A percentile compares a stretch with the other conserved stretches of the same genome.
Conservation (phyloP, 2,888 invertebrate genomes). For the Nomada flava region DNA sequence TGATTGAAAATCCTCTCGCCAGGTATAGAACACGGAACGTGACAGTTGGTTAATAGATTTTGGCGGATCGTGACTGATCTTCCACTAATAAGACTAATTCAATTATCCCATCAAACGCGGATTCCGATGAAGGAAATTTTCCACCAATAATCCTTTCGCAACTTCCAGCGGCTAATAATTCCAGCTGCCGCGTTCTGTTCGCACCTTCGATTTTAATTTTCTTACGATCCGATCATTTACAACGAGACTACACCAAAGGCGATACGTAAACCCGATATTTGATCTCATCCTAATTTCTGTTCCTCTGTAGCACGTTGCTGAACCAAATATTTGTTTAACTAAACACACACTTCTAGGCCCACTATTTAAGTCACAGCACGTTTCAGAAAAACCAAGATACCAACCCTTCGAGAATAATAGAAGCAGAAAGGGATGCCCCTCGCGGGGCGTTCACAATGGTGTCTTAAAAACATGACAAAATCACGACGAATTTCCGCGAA, state of each 20-base stretch:
- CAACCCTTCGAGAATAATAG: no score
- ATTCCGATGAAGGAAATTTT: slow-evolving; percentile 18
- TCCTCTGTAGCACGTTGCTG: no score
- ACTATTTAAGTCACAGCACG: no score
- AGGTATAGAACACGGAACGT: slow-evolving; percentile 11
- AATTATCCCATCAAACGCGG: slow-evolving; percentile 37
- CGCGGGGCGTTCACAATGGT: not conserved
- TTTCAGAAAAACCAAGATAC: no score
- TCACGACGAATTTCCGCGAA: slow-evolving; percentile 3
- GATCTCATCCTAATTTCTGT: no score
- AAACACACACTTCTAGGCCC: no score
- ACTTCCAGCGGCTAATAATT: slow-evolving; percentile 15
- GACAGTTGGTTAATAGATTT: slow-evolving; percentile 3
- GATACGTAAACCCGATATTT: not conserved
- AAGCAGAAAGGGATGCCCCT: no score
- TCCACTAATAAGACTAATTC: not conserved
- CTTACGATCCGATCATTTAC: not conserved
- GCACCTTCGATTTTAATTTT: slow-evolving; percentile 19
- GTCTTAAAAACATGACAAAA: not conserved
- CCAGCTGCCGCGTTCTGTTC: slow-evolving; percentile 21
- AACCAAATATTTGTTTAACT: no score
- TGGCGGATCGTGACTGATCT: not conserved
- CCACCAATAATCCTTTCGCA: slow-evolving; percentile 8
- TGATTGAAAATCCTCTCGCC: slow-evolving; percentile 10
- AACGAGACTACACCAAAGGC: not conserved